Conservation (phyloP, 2,888 invertebrate genomes). For the Halictus quadricinctus region DNA sequence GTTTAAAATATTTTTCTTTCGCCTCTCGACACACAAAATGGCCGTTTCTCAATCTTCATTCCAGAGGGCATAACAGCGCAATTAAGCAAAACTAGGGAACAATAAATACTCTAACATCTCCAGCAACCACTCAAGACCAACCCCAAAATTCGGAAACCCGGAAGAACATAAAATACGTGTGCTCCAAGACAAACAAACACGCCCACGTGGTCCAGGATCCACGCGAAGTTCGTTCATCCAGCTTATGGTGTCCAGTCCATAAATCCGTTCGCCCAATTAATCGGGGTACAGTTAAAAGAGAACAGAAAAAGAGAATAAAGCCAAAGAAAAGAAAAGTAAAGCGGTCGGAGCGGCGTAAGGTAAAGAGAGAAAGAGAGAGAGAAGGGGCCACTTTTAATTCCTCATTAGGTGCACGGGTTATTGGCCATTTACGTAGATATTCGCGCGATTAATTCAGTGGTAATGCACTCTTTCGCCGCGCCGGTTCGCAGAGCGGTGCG, state of each 20-base stretch:
- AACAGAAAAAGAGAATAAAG: not conserved
- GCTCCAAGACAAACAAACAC: not conserved
- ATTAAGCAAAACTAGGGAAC: no score
- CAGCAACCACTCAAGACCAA: not conserved
- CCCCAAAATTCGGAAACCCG: constrained; percentile 16
- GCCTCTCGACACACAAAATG: no score
- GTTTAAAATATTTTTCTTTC: no score
- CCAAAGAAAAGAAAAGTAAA: constrained; percentile 1
- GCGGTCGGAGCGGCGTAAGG: not conserved
- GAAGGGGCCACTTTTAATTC: constrained; percentile 42
- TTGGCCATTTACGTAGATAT: constrained; percentile 56
- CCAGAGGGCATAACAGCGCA: no score
- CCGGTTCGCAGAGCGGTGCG: constrained; percentile 46
- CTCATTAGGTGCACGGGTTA: constrained; percentile 53
- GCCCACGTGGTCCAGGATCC: constrained; percentile 20
- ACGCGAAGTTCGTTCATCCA: constrained; percentile 5
- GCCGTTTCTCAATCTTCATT: no score
- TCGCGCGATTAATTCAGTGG: constrained; percentile 57
- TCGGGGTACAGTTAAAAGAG: constrained; percentile 19
- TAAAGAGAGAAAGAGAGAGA: not conserved
- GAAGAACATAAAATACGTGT: not conserved
- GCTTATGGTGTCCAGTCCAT: constrained; percentile 20
- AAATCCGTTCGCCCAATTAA: constrained; percentile 44
- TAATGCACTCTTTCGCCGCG: constrained; percentile 30
- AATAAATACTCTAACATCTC: no score